Conservation (phyloP, 2,797 vertebrate species). For the Odontamblyopus rebecca region DNA sequence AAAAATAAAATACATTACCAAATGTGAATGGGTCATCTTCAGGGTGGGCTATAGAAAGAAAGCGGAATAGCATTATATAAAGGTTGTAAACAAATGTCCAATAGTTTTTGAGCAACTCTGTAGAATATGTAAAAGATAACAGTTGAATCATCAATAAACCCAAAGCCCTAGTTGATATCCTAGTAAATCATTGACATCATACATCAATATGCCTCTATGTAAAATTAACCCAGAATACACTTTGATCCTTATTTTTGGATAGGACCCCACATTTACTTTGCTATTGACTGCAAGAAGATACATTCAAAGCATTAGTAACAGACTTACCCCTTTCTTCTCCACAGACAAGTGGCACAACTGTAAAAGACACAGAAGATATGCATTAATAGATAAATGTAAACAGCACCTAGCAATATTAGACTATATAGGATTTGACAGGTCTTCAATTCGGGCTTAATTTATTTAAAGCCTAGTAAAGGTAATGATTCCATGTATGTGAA, state of each 20-base stretch:
- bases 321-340: conserved; percentile 69
- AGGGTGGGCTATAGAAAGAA: conserved; percentile 35
- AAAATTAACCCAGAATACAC: conserved; percentile 11
- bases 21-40: conserved; percentile 78
- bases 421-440: background rate
- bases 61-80: conserved; percentile 6
- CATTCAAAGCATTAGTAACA: background rate
- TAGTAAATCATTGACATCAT: conserved; percentile 24
- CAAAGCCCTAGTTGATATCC: conserved; percentile 24
- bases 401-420: too few species aligned
- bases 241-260: background rate
- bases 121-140: conserved; percentile 2
- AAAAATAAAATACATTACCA: conserved; percentile 57
- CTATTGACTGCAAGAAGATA: background rate
- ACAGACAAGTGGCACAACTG: conserved; percentile 75
- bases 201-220: conserved; percentile 17
- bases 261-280: background rate
- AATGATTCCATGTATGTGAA: background rate
- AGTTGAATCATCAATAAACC: background rate
- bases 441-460: background rate
- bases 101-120: background rate
- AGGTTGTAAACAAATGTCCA: background rate
- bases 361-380: conserved; percentile 29
- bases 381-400: too few species aligned
- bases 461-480: background rate